Evolutionary conservation across 2,888 invertebrate species (phyloP).

Genomic region (Rhabditoides inermis): DNA sequence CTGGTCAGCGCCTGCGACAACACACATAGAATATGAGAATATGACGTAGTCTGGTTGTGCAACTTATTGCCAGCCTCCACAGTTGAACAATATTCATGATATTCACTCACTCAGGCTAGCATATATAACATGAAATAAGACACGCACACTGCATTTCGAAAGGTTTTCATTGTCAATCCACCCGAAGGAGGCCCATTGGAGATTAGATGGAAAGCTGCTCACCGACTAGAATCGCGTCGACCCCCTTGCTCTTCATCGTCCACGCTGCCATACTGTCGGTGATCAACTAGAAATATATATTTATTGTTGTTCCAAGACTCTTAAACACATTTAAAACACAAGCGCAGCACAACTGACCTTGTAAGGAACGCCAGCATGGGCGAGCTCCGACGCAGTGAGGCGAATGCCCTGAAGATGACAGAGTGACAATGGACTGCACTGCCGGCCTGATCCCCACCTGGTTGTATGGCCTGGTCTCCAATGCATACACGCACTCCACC

Average conservation of each 20-base stretch:
- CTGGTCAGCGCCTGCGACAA: constrained; percentile 75
- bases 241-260: constrained; percentile 72
- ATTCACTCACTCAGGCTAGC: too few species aligned
- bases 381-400: constrained; percentile 86
- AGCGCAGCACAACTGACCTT: too few species aligned
- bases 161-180: too few species aligned
- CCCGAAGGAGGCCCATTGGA: too few species aligned
- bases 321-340: too few species aligned
- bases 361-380: constrained; percentile 58
- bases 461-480: constrained; percentile 95
- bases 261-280: constrained; percentile 92
- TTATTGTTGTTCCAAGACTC: constrained; percentile 67
- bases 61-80: too few species aligned
- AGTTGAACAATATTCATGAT: too few species aligned
- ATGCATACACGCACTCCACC: constrained; percentile 80
- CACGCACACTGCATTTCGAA: too few species aligned
- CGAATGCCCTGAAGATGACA: constrained; percentile 64
- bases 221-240: constrained; percentile 89
- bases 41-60: too few species aligned
- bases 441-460: constrained; percentile 59
- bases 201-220: neutral
- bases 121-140: too few species aligned
- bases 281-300: too few species aligned
- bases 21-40: too few species aligned
- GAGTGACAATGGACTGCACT: neutral